Evolutionary conservation across 2,797 vertebrate genomes (phyloP), one percentile per base, ranked within the genome.

Genomic region (Trematomus bernacchii): DNA sequence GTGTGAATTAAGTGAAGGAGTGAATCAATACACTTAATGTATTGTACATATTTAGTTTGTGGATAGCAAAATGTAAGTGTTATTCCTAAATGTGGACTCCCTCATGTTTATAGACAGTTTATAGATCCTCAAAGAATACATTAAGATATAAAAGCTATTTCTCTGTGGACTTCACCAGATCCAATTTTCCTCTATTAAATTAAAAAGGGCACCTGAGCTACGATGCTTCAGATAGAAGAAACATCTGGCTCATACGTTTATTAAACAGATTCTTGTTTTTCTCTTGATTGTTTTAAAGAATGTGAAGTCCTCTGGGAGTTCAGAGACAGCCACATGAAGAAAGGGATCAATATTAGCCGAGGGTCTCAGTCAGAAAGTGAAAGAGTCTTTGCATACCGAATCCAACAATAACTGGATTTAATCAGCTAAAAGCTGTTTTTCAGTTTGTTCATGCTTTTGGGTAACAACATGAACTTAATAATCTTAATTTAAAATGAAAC

Each of bases 341-440:
- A 58, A 63, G 10, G 4, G 69, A 82, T 83, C 83, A 74, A 76
- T 87, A 83, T 57, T 67, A 76, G 74, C 53, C 61, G 76, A 64
- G 53, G 59, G 10, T 53, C 23, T 75, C 62, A 48, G 21, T 70
- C 52, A 74, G 19, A 69, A 63, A 71, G 15, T 43, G 63, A 54
- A 69, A 71, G 60, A 57, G 48, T 47, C 53, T 37, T 16, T 51
- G 54, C 61, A 60, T 60, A 37, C 52, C 59, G 37, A 57, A 51
- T 67, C 50, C 19, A 27, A 27, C 2, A 12, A 52, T 71, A 33
- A 27, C 48, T 67, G 37, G 43, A 60, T 77, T 76, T 61, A 30
- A 76, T 37, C 10, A 33, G 55, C 52, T 73, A 2, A 10, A 27
- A 44, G 18, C 51, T 51, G 30, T 42, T 18, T 44, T 50, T 73